A percentile compares a stretch with the other conserved stretches of the same genome.
These are phyloP conservation scores for Lates japonicus DNA, from an alignment of 2,797 vertebrate species.

Conservation along the genomic window DNA sequence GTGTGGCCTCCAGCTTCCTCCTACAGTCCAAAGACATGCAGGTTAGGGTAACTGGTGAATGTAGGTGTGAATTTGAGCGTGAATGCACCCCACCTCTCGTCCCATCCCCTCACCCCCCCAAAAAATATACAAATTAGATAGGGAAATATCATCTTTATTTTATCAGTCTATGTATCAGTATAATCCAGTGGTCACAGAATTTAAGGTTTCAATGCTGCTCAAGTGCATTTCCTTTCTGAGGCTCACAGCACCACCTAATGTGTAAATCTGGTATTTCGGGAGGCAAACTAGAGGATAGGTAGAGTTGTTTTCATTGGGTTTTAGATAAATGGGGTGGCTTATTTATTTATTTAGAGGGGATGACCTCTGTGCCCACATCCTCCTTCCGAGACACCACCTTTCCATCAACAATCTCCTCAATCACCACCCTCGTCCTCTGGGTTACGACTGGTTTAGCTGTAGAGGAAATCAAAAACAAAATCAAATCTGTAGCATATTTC, in stretches of 20 bases:
- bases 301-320: neutral
- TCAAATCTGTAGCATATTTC: neutral
- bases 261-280: neutral
- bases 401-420: constrained; percentile 91
- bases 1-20: too few relatives aligned
- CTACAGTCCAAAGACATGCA: too few relatives aligned
- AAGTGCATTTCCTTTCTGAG: neutral
- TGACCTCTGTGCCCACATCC: constrained; percentile 55
- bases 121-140: neutral
- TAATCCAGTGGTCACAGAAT: neutral
- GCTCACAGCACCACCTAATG: constrained; percentile 9
- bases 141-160: neutral
- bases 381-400: constrained; percentile 86
- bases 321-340: neutral
- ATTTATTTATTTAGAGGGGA: constrained; percentile 22
- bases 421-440: constrained; percentile 87
- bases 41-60: too few relatives aligned
- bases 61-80: too few relatives aligned
- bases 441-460: constrained; percentile 74
- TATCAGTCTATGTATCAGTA: neutral
- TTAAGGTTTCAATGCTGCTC: neutral
- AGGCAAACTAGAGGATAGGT: neutral
- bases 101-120: too few relatives aligned
- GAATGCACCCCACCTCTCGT: too few relatives aligned
- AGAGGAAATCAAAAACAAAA: constrained; percentile 11